Evolutionary conservation across 2,797 vertebrate species (phyloP).

Genomic region (Clarias platycephalus): DNA sequence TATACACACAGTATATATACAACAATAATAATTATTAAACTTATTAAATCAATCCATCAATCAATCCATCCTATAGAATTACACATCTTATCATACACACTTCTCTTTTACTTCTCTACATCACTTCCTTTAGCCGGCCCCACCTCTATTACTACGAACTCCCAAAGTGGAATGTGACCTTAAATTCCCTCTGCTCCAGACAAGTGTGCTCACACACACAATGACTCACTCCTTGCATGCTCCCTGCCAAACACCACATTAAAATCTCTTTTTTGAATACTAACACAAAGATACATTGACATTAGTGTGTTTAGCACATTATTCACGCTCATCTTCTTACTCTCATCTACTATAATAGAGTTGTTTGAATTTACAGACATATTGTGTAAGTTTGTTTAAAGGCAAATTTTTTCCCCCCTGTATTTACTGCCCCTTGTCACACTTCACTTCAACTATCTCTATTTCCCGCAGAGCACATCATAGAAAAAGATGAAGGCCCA

Average conservation of each 20-base stretch:
- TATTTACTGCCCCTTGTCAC: not conserved
- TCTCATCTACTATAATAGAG: not conserved
- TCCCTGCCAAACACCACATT: slow-evolving; percentile 23
- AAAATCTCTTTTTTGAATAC: slow-evolving; percentile 1
- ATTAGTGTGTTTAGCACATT: not conserved
- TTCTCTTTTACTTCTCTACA: slow-evolving; percentile 33
- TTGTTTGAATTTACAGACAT: not conserved
- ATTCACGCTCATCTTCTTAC: not conserved
- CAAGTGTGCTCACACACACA: slow-evolving; percentile 27
- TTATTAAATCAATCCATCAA: too few species aligned
- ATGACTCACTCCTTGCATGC: slow-evolving; percentile 22
- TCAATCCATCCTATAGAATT: not conserved
- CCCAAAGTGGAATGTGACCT: slow-evolving; percentile 69
- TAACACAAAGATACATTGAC: not conserved
- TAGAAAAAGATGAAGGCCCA: slow-evolving; percentile 96
- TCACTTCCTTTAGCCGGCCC: slow-evolving; percentile 67
- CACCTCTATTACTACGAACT: slow-evolving; percentile 62
- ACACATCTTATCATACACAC: slow-evolving; percentile 18
- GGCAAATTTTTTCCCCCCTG: too few species aligned
- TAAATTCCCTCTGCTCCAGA: slow-evolving; percentile 62
- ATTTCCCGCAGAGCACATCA: slow-evolving; percentile 82
- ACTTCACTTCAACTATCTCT: slow-evolving; percentile 33
- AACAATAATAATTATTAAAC: not conserved
- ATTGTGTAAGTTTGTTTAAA: not conserved
- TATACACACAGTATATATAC: too few species aligned